Evolutionary conservation across 2,888 invertebrate species (phyloP).

Genomic region (Heliconius charithonia): DNA sequence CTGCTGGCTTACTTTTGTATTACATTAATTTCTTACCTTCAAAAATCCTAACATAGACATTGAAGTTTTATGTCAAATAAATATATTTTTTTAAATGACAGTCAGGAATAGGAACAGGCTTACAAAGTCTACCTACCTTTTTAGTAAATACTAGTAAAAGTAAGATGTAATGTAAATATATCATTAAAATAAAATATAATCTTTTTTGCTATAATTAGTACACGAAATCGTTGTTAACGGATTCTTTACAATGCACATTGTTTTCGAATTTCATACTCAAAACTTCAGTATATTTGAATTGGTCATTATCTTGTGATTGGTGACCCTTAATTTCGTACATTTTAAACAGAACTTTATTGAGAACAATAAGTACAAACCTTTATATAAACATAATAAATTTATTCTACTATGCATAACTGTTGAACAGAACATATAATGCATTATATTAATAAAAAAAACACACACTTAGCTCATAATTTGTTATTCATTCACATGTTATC

Average conservation of each 20-base stretch:
- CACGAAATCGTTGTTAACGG: not conserved
- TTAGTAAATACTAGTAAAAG: not conserved
- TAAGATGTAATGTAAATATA: not conserved
- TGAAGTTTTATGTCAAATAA: not conserved
- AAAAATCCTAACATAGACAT: not conserved
- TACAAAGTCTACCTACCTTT: not conserved
- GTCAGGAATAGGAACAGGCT: not conserved
- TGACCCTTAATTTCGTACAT: not conserved
- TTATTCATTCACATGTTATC: slow-evolving; percentile 63
- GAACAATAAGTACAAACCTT: not conserved
- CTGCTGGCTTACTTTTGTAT: slow-evolving; percentile 35
- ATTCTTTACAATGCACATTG: not conserved
- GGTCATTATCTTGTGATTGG: not conserved
- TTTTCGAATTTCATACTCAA: not conserved
- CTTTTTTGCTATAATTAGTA: not conserved
- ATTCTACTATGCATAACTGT: not conserved
- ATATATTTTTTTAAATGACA: not conserved
- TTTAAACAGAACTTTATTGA: not conserved
- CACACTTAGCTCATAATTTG: slow-evolving; percentile 59
- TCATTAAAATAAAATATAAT: not conserved
- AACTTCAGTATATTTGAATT: not conserved
- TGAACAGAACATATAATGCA: slow-evolving; percentile 49
- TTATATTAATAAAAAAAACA: slow-evolving; percentile 60
- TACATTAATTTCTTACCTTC: slow-evolving; percentile 29
- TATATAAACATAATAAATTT: not conserved